These are phyloP conservation scores for Myrmecobius fasciatus DNA, from an alignment of 2,113 vertebrate species.

Conservation along the genomic window DNA sequence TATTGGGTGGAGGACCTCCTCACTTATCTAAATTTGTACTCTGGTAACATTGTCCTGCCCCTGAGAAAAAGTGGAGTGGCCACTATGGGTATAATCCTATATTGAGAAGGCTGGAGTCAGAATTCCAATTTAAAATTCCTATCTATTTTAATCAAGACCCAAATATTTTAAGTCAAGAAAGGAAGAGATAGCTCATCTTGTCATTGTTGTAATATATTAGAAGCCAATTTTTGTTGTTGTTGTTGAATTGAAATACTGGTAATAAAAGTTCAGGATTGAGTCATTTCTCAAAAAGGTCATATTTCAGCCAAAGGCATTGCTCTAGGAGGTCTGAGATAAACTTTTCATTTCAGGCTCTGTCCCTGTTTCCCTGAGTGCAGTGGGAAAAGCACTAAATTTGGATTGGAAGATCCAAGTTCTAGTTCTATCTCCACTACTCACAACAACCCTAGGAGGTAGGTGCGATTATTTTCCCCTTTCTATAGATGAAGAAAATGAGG, in stretches of 20 bases:
- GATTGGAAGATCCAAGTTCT: neutral
- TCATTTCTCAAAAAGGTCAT: neutral
- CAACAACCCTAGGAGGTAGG: neutral
- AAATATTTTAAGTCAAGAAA: neutral
- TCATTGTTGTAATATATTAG: neutral
- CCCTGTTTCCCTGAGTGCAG: neutral
- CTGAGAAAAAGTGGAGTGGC: neutral
- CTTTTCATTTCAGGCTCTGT: neutral
- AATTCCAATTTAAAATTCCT: neutral
- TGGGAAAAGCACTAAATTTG: neutral
- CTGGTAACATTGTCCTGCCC: neutral
- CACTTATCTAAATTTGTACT: neutral
- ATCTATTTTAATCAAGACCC: neutral
- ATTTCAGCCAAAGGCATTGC: neutral
- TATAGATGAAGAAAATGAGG: neutral
- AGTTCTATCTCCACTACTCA: neutral
- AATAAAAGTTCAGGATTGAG: neutral
- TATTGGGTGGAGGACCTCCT: neutral
- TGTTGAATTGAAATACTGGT: neutral
- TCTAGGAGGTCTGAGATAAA: neutral
- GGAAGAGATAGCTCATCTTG: neutral
- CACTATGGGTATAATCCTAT: neutral
- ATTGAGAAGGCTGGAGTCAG: neutral
- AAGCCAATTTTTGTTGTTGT: neutral
- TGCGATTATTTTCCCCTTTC: neutral